Percentiles rank a stretch among this genome's conserved stretches.
Evolutionary conservation across 2,797 vertebrate species (phyloP).

Genomic region (Siniperca scherzeri): DNA sequence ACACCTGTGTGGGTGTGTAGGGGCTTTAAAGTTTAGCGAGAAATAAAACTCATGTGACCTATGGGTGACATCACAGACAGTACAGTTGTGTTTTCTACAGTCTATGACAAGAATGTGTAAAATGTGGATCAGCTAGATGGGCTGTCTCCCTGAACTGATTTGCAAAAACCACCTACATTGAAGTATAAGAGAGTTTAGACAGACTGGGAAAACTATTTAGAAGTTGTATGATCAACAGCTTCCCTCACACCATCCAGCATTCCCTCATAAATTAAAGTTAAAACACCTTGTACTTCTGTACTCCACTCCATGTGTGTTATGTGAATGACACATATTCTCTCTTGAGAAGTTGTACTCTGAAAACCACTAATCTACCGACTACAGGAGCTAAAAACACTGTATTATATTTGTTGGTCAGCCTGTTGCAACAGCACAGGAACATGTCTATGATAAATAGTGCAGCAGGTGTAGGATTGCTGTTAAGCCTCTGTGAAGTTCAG

Average conservation of each 20-base stretch:
- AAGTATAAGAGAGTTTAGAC: constrained; percentile 4
- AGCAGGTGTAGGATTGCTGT: constrained; percentile 62
- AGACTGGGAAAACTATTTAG: neutral
- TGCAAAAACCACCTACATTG: neutral
- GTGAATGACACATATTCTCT: neutral
- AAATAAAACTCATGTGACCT: neutral
- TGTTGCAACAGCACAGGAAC: constrained; percentile 23
- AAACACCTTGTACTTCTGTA: neutral
- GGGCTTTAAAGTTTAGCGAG: neutral
- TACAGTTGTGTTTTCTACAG: neutral
- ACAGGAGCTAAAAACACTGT: neutral
- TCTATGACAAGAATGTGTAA: constrained; percentile 61
- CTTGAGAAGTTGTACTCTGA: neutral
- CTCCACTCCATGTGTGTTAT: neutral
- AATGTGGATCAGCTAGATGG: constrained; percentile 63
- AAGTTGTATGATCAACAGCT: constrained; percentile 8
- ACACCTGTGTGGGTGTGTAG: neutral
- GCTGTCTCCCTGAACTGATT: constrained; percentile 16
- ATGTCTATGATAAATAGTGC: constrained; percentile 39
- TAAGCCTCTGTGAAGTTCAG: constrained; percentile 54
- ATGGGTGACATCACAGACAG: neutral
- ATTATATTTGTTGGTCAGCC: constrained; percentile 30
- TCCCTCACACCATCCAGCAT: neutral
- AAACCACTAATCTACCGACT: neutral
- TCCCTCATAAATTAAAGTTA: constrained; percentile 17